Evolutionary conservation across 2,797 vertebrate genomes (phyloP), one percentile per base, ranked within the genome.

Genomic region (Picus viridis): DNA sequence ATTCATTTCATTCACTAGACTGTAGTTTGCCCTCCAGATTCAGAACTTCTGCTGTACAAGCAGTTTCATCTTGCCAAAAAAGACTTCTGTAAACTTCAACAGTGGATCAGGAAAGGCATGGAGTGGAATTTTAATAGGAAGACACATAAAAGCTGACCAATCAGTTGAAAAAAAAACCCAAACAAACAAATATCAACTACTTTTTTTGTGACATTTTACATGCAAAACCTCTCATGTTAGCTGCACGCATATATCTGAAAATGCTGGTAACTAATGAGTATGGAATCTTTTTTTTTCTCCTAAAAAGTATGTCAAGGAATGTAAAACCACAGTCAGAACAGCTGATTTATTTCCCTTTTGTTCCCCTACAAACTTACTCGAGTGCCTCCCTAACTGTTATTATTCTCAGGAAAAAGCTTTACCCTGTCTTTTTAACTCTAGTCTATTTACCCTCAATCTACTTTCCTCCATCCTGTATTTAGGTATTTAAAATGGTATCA

Each of bases 71-170:
- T 83, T 89, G 79, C 70, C 92, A 94, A 90, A 85, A 87, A 85
- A 87, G 82, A 78, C 65, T 76, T 93, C 86, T 86, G 67, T 81
- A 92, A 96, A 93, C 76, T 88, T 88, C 87, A 92, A 6, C 74
- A 82, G 87, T 54, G 29, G 49, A 88, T 71, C 54, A 88, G 64
- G 79, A 92, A 94, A 88, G 77, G 71, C 76, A 86, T 56, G 51
- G 79, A 32, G 51, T 64, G 14, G 82, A 96, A 96, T 95, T 92
- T 93, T 73, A 95, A 82, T 43, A 86, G 8, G 57, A 34, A 20
- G 71, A 71, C 45, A 61, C 0, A 3, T 68, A 82, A 90, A 90
- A 43, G 59, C 39, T 87, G 78, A 91, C 75, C 91, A 88, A 83
- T 45, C 62, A 91, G 49, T 1, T 57, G 51, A 59, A 84, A 80